Evolutionary conservation across 1,140 invertebrate species (phyloP).

Genomic region (Oryzaephilus surinamensis): DNA sequence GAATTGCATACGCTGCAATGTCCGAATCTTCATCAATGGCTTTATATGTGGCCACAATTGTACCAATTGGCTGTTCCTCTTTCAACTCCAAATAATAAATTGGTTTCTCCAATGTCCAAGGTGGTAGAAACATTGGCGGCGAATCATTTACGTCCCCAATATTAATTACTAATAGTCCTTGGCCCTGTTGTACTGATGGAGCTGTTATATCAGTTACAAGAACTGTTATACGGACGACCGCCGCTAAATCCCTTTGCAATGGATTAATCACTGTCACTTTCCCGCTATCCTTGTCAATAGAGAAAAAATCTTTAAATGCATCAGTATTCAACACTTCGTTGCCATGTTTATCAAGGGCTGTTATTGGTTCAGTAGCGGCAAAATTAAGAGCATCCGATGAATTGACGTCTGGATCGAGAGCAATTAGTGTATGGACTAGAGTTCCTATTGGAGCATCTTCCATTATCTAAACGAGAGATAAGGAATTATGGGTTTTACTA

Average conservation of each 20-base stretch:
- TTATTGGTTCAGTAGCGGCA: constrained; percentile 56
- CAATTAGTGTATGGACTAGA: constrained; percentile 60
- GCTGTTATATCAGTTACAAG: constrained; percentile 72
- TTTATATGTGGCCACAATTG: constrained; percentile 65
- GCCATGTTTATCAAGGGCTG: constrained; percentile 71
- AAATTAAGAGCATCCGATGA: constrained; percentile 58
- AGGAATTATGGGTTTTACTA: too few relatives aligned
- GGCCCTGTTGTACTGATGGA: constrained; percentile 62
- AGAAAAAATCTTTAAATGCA: constrained; percentile 59
- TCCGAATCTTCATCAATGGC: constrained; percentile 77
- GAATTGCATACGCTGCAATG: constrained; percentile 63
- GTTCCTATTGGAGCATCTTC: constrained; percentile 67
- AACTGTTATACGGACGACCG: constrained; percentile 65
- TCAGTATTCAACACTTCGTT: constrained; percentile 52
- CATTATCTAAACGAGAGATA: too few relatives aligned
- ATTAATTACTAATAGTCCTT: constrained; percentile 70
- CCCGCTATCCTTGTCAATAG: constrained; percentile 55
- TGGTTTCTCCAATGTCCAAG: constrained; percentile 62
- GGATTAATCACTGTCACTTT: constrained; percentile 56
- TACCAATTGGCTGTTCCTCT: constrained; percentile 75
- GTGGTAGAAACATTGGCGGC: constrained; percentile 51
- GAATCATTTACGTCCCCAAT: constrained; percentile 72
- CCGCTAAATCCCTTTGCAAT: constrained; percentile 58
- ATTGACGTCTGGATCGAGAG: constrained; percentile 71
- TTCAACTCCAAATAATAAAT: constrained; percentile 57